Percentiles rank a stretch among this genome's conserved stretches.
These are phyloP conservation scores for Drosophila ambigua DNA, from an alignment of 1,140 invertebrate species.

Conservation along the genomic window DNA sequence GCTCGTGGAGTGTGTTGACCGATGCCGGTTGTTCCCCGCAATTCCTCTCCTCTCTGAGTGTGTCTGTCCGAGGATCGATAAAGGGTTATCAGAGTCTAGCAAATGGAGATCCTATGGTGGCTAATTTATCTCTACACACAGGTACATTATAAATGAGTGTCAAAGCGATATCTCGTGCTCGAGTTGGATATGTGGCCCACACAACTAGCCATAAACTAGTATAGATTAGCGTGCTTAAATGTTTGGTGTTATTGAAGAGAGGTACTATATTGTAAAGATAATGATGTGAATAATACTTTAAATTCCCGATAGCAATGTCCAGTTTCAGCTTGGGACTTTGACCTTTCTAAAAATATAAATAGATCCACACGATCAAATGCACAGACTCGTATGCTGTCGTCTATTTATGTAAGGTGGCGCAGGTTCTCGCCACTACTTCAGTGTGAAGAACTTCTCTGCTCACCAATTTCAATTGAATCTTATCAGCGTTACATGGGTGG, in stretches of 20 bases:
- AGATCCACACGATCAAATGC: neutral
- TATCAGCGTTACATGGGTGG: constrained; percentile 21
- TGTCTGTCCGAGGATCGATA: constrained; percentile 22
- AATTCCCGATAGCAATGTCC: constrained; percentile 13
- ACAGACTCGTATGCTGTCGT: constrained; percentile 5
- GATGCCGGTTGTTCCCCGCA: neutral
- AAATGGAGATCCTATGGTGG: too few relatives aligned
- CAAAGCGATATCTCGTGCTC: neutral
- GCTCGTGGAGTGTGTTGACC: constrained; percentile 50
- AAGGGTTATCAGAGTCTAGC: constrained; percentile 14
- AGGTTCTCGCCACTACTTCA: neutral
- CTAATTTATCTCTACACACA: too few relatives aligned
- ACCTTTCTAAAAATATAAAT: constrained; percentile 4
- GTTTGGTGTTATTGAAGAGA: constrained; percentile 9
- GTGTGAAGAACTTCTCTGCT: constrained; percentile 18
- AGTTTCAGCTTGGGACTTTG: constrained; percentile 22
- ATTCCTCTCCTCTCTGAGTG: neutral
- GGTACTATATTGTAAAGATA: constrained; percentile 33
- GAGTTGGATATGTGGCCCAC: neutral
- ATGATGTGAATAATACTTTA: constrained; percentile 28
- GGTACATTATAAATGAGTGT: too few relatives aligned
- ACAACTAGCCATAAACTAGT: constrained; percentile 12
- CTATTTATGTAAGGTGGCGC: constrained; percentile 12
- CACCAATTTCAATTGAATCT: neutral
- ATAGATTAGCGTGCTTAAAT: constrained; percentile 9